These are phyloP conservation scores for Anabacerthia variegaticeps DNA, from an alignment of 2,797 vertebrate genomes.

Conservation along the genomic window DNA sequence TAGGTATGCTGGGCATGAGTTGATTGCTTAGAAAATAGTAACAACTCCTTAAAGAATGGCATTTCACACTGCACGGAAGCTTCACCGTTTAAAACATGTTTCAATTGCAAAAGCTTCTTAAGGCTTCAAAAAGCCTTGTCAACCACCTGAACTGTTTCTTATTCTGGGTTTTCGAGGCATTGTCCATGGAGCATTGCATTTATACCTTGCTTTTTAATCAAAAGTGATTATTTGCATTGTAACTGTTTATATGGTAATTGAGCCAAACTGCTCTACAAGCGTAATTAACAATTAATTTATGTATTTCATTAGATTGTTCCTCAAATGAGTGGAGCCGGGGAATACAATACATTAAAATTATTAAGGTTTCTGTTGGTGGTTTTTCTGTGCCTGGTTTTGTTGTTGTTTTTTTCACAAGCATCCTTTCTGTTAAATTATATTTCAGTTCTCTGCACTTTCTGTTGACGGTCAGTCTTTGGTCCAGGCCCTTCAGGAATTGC, in stretches of 20 bases:
- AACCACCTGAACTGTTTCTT: neutral
- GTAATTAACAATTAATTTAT: neutral
- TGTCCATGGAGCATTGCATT: neutral
- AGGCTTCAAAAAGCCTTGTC: no score
- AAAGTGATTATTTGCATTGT: neutral
- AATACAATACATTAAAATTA: neutral
- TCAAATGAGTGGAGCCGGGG: neutral
- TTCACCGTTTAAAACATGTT: neutral
- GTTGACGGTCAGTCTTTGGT: conserved; percentile 86
- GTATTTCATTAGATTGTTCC: neutral
- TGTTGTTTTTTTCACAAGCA: neutral
- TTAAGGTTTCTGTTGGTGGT: neutral
- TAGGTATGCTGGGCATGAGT: neutral
- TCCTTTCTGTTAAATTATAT: neutral
- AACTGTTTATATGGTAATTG: neutral
- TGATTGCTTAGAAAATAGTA: neutral
- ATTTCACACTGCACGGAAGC: neutral
- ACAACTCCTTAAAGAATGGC: neutral
- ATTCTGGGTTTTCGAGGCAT: neutral
- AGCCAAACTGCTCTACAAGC: neutral
- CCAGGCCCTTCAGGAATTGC: conserved; percentile 84
- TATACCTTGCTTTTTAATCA: neutral
- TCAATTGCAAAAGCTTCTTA: neutral
- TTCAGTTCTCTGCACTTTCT: conserved; percentile 81
- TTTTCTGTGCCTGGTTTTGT: neutral